Percentiles rank a stretch among this genome's conserved stretches.
These are phyloP conservation scores for Cataglyphis livida DNA, from an alignment of 2,888 invertebrate genomes.

Conservation along the genomic window DNA sequence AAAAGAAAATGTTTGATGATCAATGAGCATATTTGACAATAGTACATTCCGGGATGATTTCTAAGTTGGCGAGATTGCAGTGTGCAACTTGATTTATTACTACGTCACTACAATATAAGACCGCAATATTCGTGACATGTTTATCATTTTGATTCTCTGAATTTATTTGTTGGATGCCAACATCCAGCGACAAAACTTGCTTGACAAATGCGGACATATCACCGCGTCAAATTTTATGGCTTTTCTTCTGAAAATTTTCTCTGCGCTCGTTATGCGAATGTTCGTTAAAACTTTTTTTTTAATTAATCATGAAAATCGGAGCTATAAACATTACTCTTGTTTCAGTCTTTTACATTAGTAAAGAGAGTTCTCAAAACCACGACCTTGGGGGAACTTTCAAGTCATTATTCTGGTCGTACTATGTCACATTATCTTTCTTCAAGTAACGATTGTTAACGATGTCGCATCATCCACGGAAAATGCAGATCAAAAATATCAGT, in stretches of 20 bases:
- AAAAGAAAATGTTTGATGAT: conserved; percentile 1
- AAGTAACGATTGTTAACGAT: neutral
- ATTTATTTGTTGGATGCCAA: conserved; percentile 26
- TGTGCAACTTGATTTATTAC: conserved; percentile 14
- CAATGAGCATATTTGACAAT: neutral
- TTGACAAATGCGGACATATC: neutral
- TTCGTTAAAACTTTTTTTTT: neutral
- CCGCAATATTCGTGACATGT: conserved; percentile 14
- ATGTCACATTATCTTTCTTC: neutral
- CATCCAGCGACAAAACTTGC: neutral
- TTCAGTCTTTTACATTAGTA: conserved; percentile 5
- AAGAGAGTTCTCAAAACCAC: neutral
- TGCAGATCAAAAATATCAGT: conserved; percentile 52
- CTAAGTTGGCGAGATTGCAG: neutral
- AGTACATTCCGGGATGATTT: neutral
- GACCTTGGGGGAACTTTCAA: neutral
- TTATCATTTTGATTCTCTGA: neutral
- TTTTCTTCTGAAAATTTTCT: neutral
- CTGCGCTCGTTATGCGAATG: neutral
- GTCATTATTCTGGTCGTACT: neutral
- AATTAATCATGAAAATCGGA: conserved; percentile 27
- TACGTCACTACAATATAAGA: neutral
- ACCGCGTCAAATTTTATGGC: neutral
- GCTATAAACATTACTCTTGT: neutral
- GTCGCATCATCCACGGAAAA: neutral